Base-by-base conservation (phyloP, 2,113 vertebrate genomes). In the Pardalotus punctatus region DNA sequence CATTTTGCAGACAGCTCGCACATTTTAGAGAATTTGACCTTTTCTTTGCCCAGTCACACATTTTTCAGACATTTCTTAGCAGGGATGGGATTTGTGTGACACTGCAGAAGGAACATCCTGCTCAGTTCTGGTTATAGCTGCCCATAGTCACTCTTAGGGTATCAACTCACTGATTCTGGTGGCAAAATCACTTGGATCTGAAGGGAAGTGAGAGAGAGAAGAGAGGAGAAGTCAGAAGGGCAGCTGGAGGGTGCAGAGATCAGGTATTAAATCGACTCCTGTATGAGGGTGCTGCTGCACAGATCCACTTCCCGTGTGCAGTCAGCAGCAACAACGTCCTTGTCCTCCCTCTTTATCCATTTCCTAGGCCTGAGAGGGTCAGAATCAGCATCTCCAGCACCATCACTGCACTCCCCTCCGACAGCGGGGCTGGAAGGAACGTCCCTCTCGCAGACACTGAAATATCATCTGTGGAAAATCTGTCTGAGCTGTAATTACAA, bases 401-500 rank as follows among this genome's bases (percentile, higher is more conserved):
- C n/a, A n/a, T n/a, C n/a, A n/a, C n/a, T 17, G 40, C 23, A 2
- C 21, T 64, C 64, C 47, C 38, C 50, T 36, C 83, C 67, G 95
- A 45, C 76, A 23, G 77, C 16, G 14, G 54, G 79, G 74, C 13
- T 77, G 74, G 82, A 47, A 18, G 33, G 5, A 58, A 14, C 2
- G 2, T 61, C 74, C 61, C 54, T 48, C 66, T 57, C 8, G 11
- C 81, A 89, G 87, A 94, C 79, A 8, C 40, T 65, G 73, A 48
- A 94, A 66, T 69, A 54, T 93, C 81, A 53, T 85, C 29, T 40
- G 89, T 24, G 31, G 93, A 81, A 94, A 93, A 94, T 80, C 83
- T 93, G 95, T 95, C 95, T 95, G 96, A 17, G 35, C 62, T 79
- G 43, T 92, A 95, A 91, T 91, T 95, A 47, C 88, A 57, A 94